phyloP scores from a whole-genome alignment of 53 echinoderm and acorn worm genomes.

The Hippasteria phrygiana region DNA sequence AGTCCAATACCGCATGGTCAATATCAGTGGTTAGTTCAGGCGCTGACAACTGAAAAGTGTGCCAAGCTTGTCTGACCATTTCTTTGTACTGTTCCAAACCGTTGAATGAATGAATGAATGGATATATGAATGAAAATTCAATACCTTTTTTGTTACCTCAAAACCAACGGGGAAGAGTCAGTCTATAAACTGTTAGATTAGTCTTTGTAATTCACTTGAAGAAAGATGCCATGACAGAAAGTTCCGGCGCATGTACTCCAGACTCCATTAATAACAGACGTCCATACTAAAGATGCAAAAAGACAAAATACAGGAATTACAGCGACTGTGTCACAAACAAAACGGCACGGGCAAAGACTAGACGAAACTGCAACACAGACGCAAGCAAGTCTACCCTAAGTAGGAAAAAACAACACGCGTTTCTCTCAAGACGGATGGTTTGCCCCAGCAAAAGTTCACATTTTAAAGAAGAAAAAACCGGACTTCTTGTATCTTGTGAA shows the following conservation, averaged over 20 bases:
- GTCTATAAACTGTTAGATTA: too few relatives aligned
- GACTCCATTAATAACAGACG: background rate
- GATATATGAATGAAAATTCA: too few relatives aligned
- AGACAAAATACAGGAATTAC: background rate
- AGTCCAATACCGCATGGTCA: too few relatives aligned
- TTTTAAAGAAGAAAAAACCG: background rate
- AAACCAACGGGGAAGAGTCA: too few relatives aligned
- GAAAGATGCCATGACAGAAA: too few relatives aligned
- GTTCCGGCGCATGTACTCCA: background rate
- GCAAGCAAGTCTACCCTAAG: background rate
- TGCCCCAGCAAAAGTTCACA: background rate
- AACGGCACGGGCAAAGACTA: background rate
- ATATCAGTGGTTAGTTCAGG: too few relatives aligned
- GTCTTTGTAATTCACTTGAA: too few relatives aligned
- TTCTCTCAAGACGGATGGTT: background rate
- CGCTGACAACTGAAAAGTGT: too few relatives aligned
- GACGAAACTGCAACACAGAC: background rate
- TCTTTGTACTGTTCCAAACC: too few relatives aligned
- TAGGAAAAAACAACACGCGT: background rate
- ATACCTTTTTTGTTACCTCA: too few relatives aligned
- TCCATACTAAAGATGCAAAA: background rate
- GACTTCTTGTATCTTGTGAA: slow-evolving; percentile 30
- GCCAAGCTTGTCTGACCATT: too few relatives aligned
- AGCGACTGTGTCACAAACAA: background rate
- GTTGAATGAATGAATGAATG: too few relatives aligned